Conservation (phyloP, 2,797 vertebrate genomes). For the Acipenser ruthenus region DNA sequence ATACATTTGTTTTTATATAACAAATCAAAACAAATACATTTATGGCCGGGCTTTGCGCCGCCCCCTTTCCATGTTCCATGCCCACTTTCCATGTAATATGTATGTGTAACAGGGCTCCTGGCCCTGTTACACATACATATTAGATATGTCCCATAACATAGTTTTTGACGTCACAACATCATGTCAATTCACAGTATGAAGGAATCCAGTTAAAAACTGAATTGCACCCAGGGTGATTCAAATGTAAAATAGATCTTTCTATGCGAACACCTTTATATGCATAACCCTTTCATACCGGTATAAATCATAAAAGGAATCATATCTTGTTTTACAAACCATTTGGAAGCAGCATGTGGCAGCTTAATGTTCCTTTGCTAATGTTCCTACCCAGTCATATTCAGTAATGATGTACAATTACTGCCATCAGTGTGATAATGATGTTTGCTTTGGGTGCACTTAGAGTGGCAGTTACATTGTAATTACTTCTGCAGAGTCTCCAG, state of each 20-base stretch:
- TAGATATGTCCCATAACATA: no score
- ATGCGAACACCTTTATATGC: background rate
- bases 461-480: constrained; percentile 47
- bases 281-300: constrained; percentile 30
- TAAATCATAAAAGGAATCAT: constrained; percentile 53
- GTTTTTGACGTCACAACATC: no score
- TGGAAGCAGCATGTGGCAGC: constrained; percentile 48
- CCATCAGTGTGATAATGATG: constrained; percentile 46
- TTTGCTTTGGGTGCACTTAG: constrained; percentile 52
- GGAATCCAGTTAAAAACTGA: background rate
- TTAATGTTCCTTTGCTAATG: constrained; percentile 71
- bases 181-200: no score
- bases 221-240: background rate
- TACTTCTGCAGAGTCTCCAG: constrained; percentile 29
- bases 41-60: no score
- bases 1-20: no score
- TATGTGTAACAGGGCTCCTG: no score
- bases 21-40: no score
- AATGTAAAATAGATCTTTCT: background rate
- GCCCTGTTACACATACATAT: no score
- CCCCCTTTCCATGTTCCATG: no score
- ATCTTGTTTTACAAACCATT: constrained; percentile 68
- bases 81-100: no score
- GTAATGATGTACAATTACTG: constrained; percentile 64
- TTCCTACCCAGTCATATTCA: constrained; percentile 60